Percentiles rank a stretch among this genome's conserved stretches.
Evolutionary conservation across 2,888 invertebrate species (phyloP).

Genomic region (Ectemnius cavifrons): DNA sequence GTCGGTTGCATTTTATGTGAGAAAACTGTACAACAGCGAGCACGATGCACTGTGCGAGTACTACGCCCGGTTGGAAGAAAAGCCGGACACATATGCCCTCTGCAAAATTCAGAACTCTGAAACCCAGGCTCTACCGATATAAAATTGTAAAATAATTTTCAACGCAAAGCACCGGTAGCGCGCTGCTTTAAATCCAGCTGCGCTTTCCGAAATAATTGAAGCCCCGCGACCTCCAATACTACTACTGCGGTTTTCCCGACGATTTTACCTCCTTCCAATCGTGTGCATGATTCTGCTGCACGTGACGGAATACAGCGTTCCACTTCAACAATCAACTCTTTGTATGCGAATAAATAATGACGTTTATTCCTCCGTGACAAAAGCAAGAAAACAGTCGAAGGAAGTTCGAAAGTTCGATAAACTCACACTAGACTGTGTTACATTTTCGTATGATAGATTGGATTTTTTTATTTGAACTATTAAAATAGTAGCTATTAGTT

Average conservation of each 20-base stretch:
- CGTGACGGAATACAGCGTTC: too few relatives aligned
- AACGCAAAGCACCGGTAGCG: conserved; percentile 38
- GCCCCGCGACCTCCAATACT: conserved; percentile 38
- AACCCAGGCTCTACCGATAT: conserved; percentile 44
- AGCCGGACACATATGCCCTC: conserved; percentile 28
- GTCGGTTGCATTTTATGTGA: conserved; percentile 7
- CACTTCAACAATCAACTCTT: too few relatives aligned
- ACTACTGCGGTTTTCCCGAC: conserved; percentile 52
- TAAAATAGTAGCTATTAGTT: too few relatives aligned
- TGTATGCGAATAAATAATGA: too few relatives aligned
- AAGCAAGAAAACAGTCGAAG: too few relatives aligned
- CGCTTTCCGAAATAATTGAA: conserved; percentile 58
- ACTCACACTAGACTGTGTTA: too few relatives aligned
- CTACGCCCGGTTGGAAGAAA: conserved; percentile 10
- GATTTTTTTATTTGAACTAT: too few relatives aligned
- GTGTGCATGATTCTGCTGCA: too few relatives aligned
- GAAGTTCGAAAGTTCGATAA: too few relatives aligned
- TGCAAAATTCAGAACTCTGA: conserved; percentile 55
- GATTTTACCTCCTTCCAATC: conserved; percentile 56
- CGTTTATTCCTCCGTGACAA: too few relatives aligned
- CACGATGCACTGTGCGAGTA: neutral
- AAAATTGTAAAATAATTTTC: conserved; percentile 60
- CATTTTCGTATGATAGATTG: too few relatives aligned
- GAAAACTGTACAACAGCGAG: conserved; percentile 2
- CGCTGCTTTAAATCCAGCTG: conserved; percentile 55